A percentile compares a stretch with the other conserved stretches of the same genome.
Evolutionary conservation across 2,113 vertebrate genomes (phyloP).

Genomic region (Dipodomys ordii): DNA sequence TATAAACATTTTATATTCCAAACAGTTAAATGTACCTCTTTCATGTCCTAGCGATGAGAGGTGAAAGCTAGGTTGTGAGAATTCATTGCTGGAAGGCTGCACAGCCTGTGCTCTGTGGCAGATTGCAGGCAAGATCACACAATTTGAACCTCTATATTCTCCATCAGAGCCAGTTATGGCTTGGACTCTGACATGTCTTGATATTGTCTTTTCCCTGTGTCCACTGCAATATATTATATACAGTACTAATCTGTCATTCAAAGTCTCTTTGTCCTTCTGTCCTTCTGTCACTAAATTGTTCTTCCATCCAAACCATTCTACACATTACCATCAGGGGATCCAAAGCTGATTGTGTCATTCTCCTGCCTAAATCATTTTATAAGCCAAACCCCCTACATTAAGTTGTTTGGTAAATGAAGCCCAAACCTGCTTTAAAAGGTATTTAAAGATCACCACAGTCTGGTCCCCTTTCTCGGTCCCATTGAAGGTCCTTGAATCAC

Average conservation of each 20-base stretch:
- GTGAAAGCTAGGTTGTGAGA: neutral
- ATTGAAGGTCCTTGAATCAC: neutral
- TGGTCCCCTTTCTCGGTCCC: neutral
- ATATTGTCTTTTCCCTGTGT: neutral
- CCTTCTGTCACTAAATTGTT: neutral
- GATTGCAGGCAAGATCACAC: neutral
- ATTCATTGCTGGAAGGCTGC: neutral
- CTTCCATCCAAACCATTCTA: neutral
- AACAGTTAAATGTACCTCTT: conserved; percentile 60
- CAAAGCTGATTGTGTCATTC: neutral
- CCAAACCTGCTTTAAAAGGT: neutral
- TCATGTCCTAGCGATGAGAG: conserved; percentile 17
- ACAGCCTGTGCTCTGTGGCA: rapidly evolving
- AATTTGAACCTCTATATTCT: neutral
- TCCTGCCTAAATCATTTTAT: neutral
- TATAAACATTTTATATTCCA: conserved; percentile 66
- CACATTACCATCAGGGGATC: neutral
- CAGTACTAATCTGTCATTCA: neutral
- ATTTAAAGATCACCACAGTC: neutral
- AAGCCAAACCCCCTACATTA: neutral
- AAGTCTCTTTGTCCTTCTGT: neutral
- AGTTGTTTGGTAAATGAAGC: neutral
- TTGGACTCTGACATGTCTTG: neutral
- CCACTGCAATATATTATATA: neutral
- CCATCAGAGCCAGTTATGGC: neutral